Evolutionary conservation across 2,113 vertebrate genomes (phyloP), one percentile per base, ranked within the genome.

Genomic region (Cebidichthys violaceus): DNA sequence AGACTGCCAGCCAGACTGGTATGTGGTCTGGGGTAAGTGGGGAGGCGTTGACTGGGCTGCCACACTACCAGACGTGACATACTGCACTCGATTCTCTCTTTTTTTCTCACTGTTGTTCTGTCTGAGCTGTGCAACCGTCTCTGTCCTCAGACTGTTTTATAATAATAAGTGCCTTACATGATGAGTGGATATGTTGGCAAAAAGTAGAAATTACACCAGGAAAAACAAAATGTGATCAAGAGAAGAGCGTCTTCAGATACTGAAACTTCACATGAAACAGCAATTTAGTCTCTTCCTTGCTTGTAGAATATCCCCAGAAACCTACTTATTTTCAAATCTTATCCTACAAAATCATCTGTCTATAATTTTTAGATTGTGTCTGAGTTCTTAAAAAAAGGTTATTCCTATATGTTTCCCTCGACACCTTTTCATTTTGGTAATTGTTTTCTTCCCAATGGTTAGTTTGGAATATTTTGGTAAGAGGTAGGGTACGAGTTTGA

Each of bases 1-100:
- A 81, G 82, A 72, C 79, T 76, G 61, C 64, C 66, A 87, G 70
- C 91, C 92, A 94, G 92, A 93, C 90, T 93, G 92, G 84, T 88
- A 91, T 92, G 90, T 91, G 92, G 92, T 92, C 90, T 89, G 88
- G 90, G 88, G 85, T 90, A 83, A 93, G 86, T 88, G 84, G 85
- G 88, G 89, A 90, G 92, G 86, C 77, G 81, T 93, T 90, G 92
- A 89, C 88, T 85, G 85, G 70, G 87, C 85, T 83, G 79, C 91
- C 83, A 81, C 77, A 83, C 76, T 83, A 90, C 86, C 91, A 93
- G 92, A 93, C 86, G 89, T 92, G 86, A 92, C 91, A 91, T 84
- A 88, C 88, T 91, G 86, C 70, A 64, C 86, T 82, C 75, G 73
- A 70, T 88, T 83, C 84, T 81, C 79, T 89, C 79, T 75, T 85